Evolutionary conservation across 1,140 invertebrate species (phyloP), one percentile per base, ranked within the genome.

Genomic region (Hylyphantes graminicola): DNA sequence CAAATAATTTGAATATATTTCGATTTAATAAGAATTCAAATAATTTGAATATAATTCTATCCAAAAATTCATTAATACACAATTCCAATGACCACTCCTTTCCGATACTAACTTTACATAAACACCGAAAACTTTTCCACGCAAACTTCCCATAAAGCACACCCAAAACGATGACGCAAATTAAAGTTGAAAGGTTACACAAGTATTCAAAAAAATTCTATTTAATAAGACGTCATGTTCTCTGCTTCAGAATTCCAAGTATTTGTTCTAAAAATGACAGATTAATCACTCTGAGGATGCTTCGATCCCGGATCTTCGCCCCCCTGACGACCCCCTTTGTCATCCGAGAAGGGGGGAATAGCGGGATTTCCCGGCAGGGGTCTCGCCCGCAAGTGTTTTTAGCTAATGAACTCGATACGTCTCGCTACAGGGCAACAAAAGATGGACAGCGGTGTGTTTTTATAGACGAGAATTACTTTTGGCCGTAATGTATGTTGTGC

Each of bases 291-390:
- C 11, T 11, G 54, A 53, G 68, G 54, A 70, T 70, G 68, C 19
- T 13, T 53, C 50, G 10, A 17, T 70, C n/a, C 68, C 68, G 68
- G 68, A 70, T 70, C 68, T 70, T 53, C 68, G n/a, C 54, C 68
- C 67, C 68, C 63, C 9, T 70, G 68, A 70, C 54, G 68, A 70
- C 68, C 68, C 68, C 68, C 15, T 17, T 48, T 70, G 54, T 70
- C 68, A 70, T 53, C 54, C 68, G 50, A 70, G 54, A 70, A 53
- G 68, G 19, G 68, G 19, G 54, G 68, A 15, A 53, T 17, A 7
- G 68, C 54, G 51, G 68, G 54, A 53, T n/a, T 70, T 70, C 68
- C 7, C 68, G 0, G 68, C 54, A 59, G 68, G 68, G 68, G 51
- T 11, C 50, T 17, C 5, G 68, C 9, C 54, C 68, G 50, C 68